A percentile compares a stretch with the other conserved stretches of the same genome.
Evolutionary conservation across 1,140 invertebrate species (phyloP).

Genomic region (Cardiocondyla obscurior): DNA sequence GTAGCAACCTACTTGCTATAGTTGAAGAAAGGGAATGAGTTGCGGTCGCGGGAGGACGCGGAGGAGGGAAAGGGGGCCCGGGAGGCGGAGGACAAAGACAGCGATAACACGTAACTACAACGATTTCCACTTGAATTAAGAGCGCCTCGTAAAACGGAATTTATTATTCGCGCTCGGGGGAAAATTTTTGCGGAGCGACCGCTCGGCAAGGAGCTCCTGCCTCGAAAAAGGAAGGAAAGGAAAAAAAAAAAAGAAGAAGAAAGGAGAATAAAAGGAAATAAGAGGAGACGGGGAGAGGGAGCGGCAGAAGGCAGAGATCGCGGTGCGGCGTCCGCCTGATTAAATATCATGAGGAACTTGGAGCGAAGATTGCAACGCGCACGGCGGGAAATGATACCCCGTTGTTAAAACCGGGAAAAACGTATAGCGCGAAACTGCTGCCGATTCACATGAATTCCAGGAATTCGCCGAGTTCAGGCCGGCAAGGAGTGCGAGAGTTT

Average conservation of each 20-base stretch:
- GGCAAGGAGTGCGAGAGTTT: constrained; percentile 37
- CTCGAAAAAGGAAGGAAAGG: constrained; percentile 1
- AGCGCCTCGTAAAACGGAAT: constrained; percentile 58
- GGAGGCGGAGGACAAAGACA: constrained; percentile 44
- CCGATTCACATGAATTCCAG: constrained; percentile 38
- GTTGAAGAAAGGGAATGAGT: constrained; percentile 43
- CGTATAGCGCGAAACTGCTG: constrained; percentile 39
- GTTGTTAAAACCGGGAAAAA: constrained; percentile 49
- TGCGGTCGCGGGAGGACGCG: constrained; percentile 20
- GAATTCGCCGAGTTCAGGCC: background rate
- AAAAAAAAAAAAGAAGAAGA: background rate
- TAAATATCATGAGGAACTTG: constrained; percentile 55
- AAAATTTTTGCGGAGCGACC: constrained; percentile 55
- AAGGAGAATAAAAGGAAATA: background rate
- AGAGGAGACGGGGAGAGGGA: background rate
- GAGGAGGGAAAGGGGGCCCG: background rate
- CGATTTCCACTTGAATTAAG: constrained; percentile 58
- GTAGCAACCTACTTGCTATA: constrained; percentile 71
- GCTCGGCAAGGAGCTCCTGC: constrained; percentile 34
- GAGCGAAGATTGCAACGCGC: constrained; percentile 54
- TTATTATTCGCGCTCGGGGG: constrained; percentile 54
- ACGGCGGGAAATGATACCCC: constrained; percentile 53
- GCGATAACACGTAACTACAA: constrained; percentile 58
- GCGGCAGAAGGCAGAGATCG: constrained; percentile 39
- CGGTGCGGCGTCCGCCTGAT: constrained; percentile 37